Percentiles rank a stretch among this genome's conserved stretches.
Conservation (phyloP, 2,888 invertebrate genomes). For the Beris chalybata region DNA sequence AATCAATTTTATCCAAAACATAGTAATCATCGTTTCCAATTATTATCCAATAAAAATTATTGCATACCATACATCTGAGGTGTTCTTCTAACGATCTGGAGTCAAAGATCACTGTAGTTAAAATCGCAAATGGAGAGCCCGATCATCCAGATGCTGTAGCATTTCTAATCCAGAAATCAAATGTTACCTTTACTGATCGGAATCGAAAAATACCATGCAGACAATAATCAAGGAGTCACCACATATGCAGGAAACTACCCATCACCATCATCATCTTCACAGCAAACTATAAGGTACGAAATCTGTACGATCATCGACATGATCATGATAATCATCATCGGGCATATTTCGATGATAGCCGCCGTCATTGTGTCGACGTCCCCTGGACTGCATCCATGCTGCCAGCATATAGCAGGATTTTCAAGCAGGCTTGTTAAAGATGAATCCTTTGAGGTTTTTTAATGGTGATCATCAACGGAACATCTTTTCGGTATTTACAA, state of each 20-base stretch:
- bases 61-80: not conserved
- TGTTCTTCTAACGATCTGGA: too few species aligned
- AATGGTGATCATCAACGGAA: slow-evolving; percentile 24
- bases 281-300: slow-evolving; percentile 14
- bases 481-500: slow-evolving; percentile 36
- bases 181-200: too few species aligned
- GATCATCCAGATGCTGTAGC: too few species aligned
- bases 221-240: slow-evolving; percentile 11
- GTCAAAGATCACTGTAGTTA: too few species aligned
- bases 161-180: too few species aligned
- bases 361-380: not conserved
- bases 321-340: slow-evolving; percentile 11
- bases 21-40: slow-evolving; percentile 30
- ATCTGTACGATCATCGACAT: slow-evolving; percentile 17
- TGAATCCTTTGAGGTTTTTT: slow-evolving; percentile 17
- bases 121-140: too few species aligned
- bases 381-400: not conserved
- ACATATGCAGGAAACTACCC: slow-evolving; percentile 25
- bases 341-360: slow-evolving; percentile 4
- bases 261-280: slow-evolving; percentile 15
- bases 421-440: slow-evolving; percentile 9
- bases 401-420: slow-evolving; percentile 6
- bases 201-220: too few species aligned
- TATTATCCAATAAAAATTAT: slow-evolving; percentile 28
- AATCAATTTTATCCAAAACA: slow-evolving; percentile 25